Conservation (phyloP, 1,140 invertebrate species). For the Piezodorus guildinii region DNA sequence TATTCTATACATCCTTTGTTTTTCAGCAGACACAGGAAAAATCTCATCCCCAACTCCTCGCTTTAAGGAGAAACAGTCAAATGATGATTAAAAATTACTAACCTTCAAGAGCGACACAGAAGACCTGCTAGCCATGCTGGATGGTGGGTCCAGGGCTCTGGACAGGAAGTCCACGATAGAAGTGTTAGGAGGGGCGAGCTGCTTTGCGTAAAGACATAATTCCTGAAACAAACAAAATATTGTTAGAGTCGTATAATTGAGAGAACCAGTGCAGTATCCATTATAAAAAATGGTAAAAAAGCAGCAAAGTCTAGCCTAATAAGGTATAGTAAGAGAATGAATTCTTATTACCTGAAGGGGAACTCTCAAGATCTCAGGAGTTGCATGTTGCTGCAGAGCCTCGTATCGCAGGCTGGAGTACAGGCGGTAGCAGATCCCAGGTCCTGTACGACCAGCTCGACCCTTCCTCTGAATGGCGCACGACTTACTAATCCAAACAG, state of each 20-base stretch:
- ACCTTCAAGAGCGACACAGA: slow-evolving; percentile 64
- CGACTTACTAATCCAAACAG: slow-evolving; percentile 66
- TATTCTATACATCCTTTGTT: too few species aligned
- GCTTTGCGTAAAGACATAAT: slow-evolving; percentile 82
- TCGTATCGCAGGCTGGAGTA: slow-evolving; percentile 59
- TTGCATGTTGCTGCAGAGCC: slow-evolving; percentile 47
- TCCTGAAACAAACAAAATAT: slow-evolving; percentile 43
- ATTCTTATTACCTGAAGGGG: slow-evolving; percentile 44
- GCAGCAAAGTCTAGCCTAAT: too few species aligned
- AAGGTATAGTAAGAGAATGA: too few species aligned
- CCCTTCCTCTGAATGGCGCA: slow-evolving; percentile 65
- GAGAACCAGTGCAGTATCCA: too few species aligned
- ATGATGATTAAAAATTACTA: slow-evolving; percentile 1
- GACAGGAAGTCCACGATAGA: slow-evolving; percentile 72
- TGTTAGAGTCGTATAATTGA: too few species aligned
- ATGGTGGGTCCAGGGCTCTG: slow-evolving; percentile 73
- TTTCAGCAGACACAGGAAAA: too few species aligned
- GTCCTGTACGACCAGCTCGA: slow-evolving; percentile 70
- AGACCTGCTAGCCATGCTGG: slow-evolving; percentile 57
- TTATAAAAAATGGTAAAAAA: too few species aligned
- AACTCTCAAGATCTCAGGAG: slow-evolving; percentile 66
- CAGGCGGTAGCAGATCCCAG: slow-evolving; percentile 68
- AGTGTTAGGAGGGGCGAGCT: slow-evolving; percentile 61
- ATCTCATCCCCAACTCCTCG: too few species aligned
- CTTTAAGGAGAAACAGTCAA: too few species aligned